Conservation (phyloP, 2,113 vertebrate genomes). For the Trematocara stigmaticum region DNA sequence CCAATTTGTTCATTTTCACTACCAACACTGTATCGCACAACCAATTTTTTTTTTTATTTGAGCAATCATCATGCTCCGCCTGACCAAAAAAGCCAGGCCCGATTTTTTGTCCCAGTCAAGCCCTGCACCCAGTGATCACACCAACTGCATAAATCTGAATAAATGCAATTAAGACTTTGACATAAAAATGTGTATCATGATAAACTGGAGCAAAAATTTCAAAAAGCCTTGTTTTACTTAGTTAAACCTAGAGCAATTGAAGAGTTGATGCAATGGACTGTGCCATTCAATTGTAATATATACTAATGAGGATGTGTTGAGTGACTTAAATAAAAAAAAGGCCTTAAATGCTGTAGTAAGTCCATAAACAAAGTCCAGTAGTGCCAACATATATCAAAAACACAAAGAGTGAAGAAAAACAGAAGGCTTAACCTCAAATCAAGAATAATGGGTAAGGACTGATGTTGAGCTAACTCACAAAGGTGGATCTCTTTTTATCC, state of each 20-base stretch:
- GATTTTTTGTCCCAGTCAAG: neutral
- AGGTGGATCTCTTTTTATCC: neutral
- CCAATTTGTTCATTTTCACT: neutral
- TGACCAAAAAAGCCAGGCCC: neutral
- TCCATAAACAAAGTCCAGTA: neutral
- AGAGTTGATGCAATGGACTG: neutral
- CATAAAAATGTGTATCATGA: neutral
- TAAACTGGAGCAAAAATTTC: neutral
- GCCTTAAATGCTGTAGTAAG: neutral
- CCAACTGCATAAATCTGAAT: neutral
- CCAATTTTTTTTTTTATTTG: neutral
- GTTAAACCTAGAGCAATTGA: neutral
- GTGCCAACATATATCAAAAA: neutral
- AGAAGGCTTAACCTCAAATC: neutral
- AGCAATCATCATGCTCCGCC: neutral
- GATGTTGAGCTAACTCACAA: neutral
- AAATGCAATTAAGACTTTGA: neutral
- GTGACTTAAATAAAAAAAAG: neutral
- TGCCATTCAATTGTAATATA: neutral
- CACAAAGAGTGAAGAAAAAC: neutral
- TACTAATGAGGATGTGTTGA: neutral
- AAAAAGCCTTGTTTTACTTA: neutral
- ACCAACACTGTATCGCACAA: neutral
- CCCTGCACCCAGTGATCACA: neutral
- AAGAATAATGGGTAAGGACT: neutral